These are phyloP conservation scores for Cyclophora punctaria DNA, from an alignment of 2,888 invertebrate species.

Conservation along the genomic window DNA sequence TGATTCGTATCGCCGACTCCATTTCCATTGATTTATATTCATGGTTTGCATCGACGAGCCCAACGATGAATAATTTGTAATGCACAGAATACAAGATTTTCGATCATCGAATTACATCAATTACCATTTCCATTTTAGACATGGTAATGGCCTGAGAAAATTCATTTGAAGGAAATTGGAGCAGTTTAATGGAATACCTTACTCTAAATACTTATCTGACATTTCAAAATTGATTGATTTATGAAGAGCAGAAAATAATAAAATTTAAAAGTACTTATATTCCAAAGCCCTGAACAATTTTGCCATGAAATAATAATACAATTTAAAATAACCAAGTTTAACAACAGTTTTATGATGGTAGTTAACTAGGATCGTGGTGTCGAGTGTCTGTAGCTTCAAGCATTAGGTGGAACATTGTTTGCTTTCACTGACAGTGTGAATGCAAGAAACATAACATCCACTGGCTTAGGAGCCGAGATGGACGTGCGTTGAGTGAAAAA, in stretches of 20 bases:
- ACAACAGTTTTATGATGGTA: background rate
- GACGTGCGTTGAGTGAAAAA: constrained; percentile 16
- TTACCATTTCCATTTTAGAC: constrained; percentile 19
- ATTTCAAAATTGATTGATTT: too few relatives aligned
- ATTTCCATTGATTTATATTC: constrained; percentile 58
- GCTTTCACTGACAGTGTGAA: constrained; percentile 63
- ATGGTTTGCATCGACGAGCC: constrained; percentile 38
- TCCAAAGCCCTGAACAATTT: too few relatives aligned
- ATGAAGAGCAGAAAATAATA: too few relatives aligned
- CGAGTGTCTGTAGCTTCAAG: constrained; percentile 57
- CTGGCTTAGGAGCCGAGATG: constrained; percentile 33
- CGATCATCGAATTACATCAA: constrained; percentile 16
- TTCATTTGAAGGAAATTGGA: constrained; percentile 1
- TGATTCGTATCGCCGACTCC: constrained; percentile 41
- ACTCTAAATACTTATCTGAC: background rate
- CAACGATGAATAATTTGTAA: constrained; percentile 29
- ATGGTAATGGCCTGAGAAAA: constrained; percentile 18
- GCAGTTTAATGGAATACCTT: background rate
- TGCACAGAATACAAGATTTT: constrained; percentile 25
- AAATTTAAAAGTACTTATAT: too few relatives aligned
- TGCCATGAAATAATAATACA: background rate
- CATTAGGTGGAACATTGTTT: constrained; percentile 63
- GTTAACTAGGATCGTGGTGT: constrained; percentile 54
- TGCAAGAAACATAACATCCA: constrained; percentile 60
- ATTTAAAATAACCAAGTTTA: background rate